Percentiles rank a stretch among this genome's conserved stretches.
phyloP scores from a whole-genome alignment of 1,140 invertebrate genomes.

The Micrasema longulum region DNA sequence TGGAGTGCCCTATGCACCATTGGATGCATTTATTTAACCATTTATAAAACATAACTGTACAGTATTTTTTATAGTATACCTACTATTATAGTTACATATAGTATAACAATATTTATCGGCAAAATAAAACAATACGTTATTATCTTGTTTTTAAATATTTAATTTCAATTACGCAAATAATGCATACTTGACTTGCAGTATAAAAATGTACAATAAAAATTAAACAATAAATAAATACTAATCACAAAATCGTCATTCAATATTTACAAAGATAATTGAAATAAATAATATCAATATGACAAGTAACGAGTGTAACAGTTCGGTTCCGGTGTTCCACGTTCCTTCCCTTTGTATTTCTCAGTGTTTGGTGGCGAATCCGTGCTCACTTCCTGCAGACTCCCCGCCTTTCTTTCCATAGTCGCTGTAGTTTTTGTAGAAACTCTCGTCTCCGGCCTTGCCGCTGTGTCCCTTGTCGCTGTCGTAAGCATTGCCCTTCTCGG shows the following conservation, averaged over 20 bases:
- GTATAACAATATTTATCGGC: too few species aligned
- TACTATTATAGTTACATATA: too few species aligned
- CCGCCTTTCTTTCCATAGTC: slow-evolving; percentile 62
- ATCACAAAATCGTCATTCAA: slow-evolving; percentile 18
- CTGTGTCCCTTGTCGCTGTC: slow-evolving; percentile 62
- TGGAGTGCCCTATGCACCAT: too few species aligned
- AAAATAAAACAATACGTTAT: too few species aligned
- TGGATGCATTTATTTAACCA: too few species aligned
- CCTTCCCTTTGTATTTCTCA: neutral
- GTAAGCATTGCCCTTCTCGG: slow-evolving; percentile 64
- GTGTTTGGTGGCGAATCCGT: slow-evolving; percentile 59
- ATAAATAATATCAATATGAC: slow-evolving; percentile 10
- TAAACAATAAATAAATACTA: slow-evolving; percentile 27
- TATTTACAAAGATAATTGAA: slow-evolving; percentile 27
- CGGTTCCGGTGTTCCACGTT: too few species aligned
- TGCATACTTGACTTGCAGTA: slow-evolving; percentile 8
- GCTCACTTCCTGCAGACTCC: slow-evolving; percentile 59
- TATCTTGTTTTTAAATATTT: neutral
- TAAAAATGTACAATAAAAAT: slow-evolving; percentile 18
- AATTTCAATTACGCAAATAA: slow-evolving; percentile 29
- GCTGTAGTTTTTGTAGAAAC: slow-evolving; percentile 60
- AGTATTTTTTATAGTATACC: too few species aligned
- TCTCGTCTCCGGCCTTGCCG: slow-evolving; percentile 62
- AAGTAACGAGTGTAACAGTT: slow-evolving; percentile 34
- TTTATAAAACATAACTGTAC: too few species aligned